Base-by-base conservation (phyloP, 2,797 vertebrate species). In the Malacoctenus gilli region DNA sequence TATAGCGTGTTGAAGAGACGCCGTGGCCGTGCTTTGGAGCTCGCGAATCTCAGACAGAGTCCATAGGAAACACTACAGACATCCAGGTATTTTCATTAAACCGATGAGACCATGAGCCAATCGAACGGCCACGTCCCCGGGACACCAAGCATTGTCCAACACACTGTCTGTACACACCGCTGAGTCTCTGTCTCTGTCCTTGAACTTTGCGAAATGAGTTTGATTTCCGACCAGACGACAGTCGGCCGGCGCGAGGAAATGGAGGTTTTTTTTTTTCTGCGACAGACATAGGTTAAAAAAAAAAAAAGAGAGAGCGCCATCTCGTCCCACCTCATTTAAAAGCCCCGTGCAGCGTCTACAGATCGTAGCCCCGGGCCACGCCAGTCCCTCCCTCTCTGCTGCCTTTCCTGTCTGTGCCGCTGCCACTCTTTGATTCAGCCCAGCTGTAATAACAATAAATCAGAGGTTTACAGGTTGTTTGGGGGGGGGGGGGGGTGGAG, bases 391-490 rank as follows among this genome's bases (percentile, higher is more conserved):
- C 72, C 55, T 68, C 42, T 48, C 57, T 48, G 4, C 69, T 57
- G 70, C 73, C 68, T 76, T 85, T 86, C 84, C 79, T 76, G 75
- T 77, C 77, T 77, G 47, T 74, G 84, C 78, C 79, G 58, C 70
- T 79, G 77, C 77, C 79, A 82, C 82, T 77, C 78, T 84, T 82
- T 82, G 77, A 83, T 84, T 69, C 72, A 37, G 56, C 83, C 86
- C 87, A 88, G 85, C 87, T 91, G 85, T 62, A 86, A 85, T 75
- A 86, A 87, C 80, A 88, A 84, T 78, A 85, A 85, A 79, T 83
- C 82, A 50, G 68, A 80, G 69, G 74, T 62, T 81, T 83, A 84
- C 82, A 89, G 76, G 74, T 83, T 80, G 75, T 78, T 80, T 67
- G 42, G 59, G 79, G 80, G 25, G 6, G 37, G 72, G 72, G 78